These are phyloP conservation scores for Chaetophractus vellerosus DNA, from an alignment of 2,797 vertebrate genomes.

Conservation along the genomic window DNA sequence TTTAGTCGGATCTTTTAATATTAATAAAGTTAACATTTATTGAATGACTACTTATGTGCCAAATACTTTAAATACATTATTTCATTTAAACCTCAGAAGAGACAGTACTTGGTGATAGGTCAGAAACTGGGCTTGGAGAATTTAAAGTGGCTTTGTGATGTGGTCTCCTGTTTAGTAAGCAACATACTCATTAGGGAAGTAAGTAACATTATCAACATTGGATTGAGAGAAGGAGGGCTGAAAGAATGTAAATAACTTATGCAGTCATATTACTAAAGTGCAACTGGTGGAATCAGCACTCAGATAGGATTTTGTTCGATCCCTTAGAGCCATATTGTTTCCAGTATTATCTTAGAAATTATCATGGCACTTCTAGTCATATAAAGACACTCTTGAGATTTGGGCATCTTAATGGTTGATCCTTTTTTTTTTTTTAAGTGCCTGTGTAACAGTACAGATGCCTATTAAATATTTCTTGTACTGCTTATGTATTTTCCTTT, in stretches of 20 bases:
- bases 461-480: slow-evolving; percentile 22
- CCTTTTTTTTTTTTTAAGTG: slow-evolving; percentile 23
- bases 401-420: slow-evolving; percentile 18
- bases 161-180: background rate
- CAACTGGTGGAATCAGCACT: background rate
- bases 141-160: background rate
- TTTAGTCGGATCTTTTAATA: background rate
- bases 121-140: background rate
- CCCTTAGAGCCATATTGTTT: background rate
- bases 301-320: background rate
- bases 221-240: background rate
- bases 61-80: background rate
- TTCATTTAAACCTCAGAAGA: background rate
- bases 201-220: background rate
- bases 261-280: background rate
- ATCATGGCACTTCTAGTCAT: background rate
- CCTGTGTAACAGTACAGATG: background rate
- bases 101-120: background rate
- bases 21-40: slow-evolving; percentile 2
- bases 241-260: background rate
- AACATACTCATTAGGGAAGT: background rate
- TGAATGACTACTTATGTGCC: background rate
- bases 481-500: slow-evolving; percentile 19
- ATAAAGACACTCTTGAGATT: background rate
- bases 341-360: background rate